Evolutionary conservation across 2,797 vertebrate genomes (phyloP), one percentile per base, ranked within the genome.

Genomic region (Hipposideros larvatus): DNA sequence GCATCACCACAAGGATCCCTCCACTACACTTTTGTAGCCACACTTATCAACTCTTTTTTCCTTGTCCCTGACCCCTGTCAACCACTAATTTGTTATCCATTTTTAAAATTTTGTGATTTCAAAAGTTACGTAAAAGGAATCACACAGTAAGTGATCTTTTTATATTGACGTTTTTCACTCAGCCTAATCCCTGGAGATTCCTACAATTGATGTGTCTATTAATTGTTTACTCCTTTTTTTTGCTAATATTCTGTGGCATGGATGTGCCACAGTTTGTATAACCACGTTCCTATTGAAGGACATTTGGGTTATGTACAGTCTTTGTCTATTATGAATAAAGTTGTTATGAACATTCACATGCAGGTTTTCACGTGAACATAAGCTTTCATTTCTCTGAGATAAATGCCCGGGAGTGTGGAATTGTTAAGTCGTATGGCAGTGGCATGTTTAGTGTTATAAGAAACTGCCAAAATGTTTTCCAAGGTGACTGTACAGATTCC

Each of bases 51-150:
- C 31, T 74, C 16, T 18, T 51, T 26, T 43, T 16, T 26, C 1
- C 18, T 59, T 41, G 22, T 31, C 11, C 37, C 26, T 80, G 19
- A 65, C 6, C 34, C 2, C 19, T 70, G 18, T 4, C 21, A 41
- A 55, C 16, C 46, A 75, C 34, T 66, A 24, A 66, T 46, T 71
- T 93, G 55, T 59, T 74, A 31, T 34, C 46, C 16, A 41, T 75
- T 95, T 85, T 19, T 65, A 68, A 88, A 86, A 75, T 70, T 43
- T n/a, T 65, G 16, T 63, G 15, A 85, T 84, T 87, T 83, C n/a
- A 74, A 90, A 74, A 55, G 13, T 83, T n/a, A 19, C 28, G 41
- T 63, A 34, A 70, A 70, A n/a, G 31, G 37, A 75, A 22, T 34
- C 31, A 59, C 24, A 57, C 1, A 74, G 55, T 55, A n/a, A 26